Percentiles rank a stretch among this genome's conserved stretches.
Conservation (phyloP, 1,140 invertebrate genomes). For the Acromyrmex charruanus region DNA sequence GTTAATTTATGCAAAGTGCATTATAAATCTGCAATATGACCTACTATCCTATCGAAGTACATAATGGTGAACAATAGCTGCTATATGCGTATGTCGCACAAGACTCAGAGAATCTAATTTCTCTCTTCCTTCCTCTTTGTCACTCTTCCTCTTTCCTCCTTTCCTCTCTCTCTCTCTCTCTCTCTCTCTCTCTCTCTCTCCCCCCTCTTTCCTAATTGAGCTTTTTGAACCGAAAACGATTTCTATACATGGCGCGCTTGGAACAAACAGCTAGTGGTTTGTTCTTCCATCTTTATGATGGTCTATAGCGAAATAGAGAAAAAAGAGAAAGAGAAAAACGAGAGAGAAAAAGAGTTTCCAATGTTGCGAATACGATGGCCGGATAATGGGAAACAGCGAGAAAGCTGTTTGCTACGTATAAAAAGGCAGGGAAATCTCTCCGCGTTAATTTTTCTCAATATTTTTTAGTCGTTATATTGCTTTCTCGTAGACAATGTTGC, state of each 20-base stretch:
- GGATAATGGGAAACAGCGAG: conserved; percentile 40
- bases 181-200: too few species aligned
- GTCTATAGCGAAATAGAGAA: neutral
- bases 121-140: neutral
- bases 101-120: conserved; percentile 8
- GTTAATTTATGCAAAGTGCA: conserved; percentile 38
- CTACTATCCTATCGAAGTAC: neutral
- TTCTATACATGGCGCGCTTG: neutral
- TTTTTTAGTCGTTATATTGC: conserved; percentile 38
- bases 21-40: conserved; percentile 45
- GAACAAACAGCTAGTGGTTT: neutral
- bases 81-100: neutral
- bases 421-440: conserved; percentile 20
- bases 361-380: conserved; percentile 36
- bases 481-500: conserved; percentile 14
- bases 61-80: conserved; percentile 42
- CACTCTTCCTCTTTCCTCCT: too few species aligned
- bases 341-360: conserved; percentile 22
- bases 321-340: neutral
- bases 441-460: conserved; percentile 49
- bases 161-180: too few species aligned
- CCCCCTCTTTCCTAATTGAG: neutral
- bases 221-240: conserved; percentile 43
- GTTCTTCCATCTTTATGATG: conserved; percentile 21
- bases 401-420: neutral